Evolutionary conservation across 2,797 vertebrate genomes (phyloP), one percentile per base, ranked within the genome.

Genomic region (Takifugu ocellatus): DNA sequence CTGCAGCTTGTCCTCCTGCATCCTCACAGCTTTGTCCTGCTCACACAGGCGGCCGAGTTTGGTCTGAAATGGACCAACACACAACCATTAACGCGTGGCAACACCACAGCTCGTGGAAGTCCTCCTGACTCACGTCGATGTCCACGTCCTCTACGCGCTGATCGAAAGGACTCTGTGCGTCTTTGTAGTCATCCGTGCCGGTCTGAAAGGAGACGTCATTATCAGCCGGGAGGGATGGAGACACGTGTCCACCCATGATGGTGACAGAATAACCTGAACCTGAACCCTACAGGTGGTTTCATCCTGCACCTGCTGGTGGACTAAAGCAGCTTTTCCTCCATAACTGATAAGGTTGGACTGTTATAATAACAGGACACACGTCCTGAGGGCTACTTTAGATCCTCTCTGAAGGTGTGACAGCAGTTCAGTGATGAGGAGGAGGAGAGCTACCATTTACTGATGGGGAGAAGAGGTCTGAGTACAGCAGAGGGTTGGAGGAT

Each of bases 31-130:
- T 87, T 96, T 96, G 83, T 97, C 95, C 84, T 99, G 96, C 70
- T 98, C 96, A 79, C 97, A 99, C 11, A 99, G 83, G 56, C 91
- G 89, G 90, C 97, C 98, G 52, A 99, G 86, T 73, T 98, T 96
- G 51, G 93, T 87, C 96, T 98, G 70, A 1, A 17, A 3, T 1
- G 5, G 42, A n/a, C n/a, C 14, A 21, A 45, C 44, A 17, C 44
- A 17, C 44, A 45, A 16, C 16, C 44, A 5, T 21, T n/a, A 6
- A 53, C 50, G 63, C 50, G 77, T 44, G 9, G 6, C 7, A 31
- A 6, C 29, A 8, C 2, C 29, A 31, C 29, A 6, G 6, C 9
- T 31, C 2, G 29, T 31, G 29, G 6, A 31, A 31, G 6, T 31
- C 29, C 1, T n/a, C 14, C 25, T 3, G 49, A 89, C 96, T 94